Base-by-base conservation (phyloP, 2,797 vertebrate genomes). In the Botia kubotai region DNA sequence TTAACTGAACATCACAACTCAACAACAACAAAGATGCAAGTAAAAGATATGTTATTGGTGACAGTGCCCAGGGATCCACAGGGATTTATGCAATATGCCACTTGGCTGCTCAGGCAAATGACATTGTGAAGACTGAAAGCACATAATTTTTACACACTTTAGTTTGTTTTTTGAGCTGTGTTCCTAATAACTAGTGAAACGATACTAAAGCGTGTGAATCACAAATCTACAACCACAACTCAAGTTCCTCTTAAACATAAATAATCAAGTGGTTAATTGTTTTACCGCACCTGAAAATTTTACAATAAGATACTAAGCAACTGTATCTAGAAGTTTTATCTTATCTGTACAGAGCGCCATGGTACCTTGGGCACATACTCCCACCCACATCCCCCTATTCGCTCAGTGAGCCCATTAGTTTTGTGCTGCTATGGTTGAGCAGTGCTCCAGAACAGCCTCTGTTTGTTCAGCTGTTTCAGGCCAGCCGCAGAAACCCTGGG, bases 391-490 rank as follows among this genome's bases (percentile, higher is more conserved):
- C 43, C 66, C 72, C 74, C 70, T 36, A 10, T 87, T 87, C 21
- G 19, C 69, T 86, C 84, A 73, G 71, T 67, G 80, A 79, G 80
- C 73, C 73, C 78, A 87, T 67, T 80, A 82, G 82, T 82, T 86
- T 82, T 85, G 80, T 82, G 85, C 81, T 85, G 82, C 77, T 80
- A 76, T 79, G 77, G 62, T 81, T 84, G 82, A 87, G 80, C 84
- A 82, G 78, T 58, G 78, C 83, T 83, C 76, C 83, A 87, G 80
- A 84, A 82, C 66, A 81, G 76, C 60, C 76, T 78, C 12, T 94
- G 92, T 95, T 95, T 95, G 92, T 94, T 93, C 94, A 95, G 94
- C 94, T 95, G 94, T 91, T 69, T 82, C 89, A 90, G 89, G 86
- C 91, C 88, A 89, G 88, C 83, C 88, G 90, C 89, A 91, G 91